A percentile compares a stretch with the other conserved stretches of the same genome.
Evolutionary conservation across 2,113 vertebrate species (phyloP).

Genomic region (Apeltes quadracus): DNA sequence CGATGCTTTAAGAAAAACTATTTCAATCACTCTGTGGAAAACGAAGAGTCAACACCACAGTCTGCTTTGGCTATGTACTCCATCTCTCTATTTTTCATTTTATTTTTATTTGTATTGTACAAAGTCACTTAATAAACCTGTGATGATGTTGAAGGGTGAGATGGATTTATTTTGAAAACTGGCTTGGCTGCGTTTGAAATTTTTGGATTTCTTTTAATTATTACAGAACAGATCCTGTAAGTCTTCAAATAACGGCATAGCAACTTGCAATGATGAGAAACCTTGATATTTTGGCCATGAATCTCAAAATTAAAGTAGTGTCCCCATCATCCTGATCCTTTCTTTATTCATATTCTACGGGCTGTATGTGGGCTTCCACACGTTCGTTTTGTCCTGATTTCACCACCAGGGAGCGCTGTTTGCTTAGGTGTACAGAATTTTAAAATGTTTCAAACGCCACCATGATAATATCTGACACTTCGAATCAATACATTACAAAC

Average conservation of each 20-base stretch:
- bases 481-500: background rate
- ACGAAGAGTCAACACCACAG: slow-evolving; percentile 82
- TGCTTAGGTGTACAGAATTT: accelerated
- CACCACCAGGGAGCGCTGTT: slow-evolving; percentile 39
- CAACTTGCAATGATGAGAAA: background rate
- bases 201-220: background rate
- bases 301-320: background rate
- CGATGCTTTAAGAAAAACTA: slow-evolving; percentile 26
- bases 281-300: background rate
- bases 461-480: background rate
- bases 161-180: slow-evolving; percentile 32
- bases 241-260: background rate
- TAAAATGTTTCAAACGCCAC: accelerated
- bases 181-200: too few species aligned
- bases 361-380: background rate
- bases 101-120: slow-evolving; percentile 98
- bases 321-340: background rate
- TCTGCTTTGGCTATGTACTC: slow-evolving; percentile 96
- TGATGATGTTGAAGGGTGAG: slow-evolving; percentile 80
- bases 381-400: background rate
- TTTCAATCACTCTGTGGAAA: slow-evolving; percentile 79
- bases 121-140: slow-evolving; percentile 99
- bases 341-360: background rate
- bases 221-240: background rate
- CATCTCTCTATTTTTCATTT: slow-evolving; percentile 92